Conservation (phyloP, 2,797 vertebrate species). For the Semaprochilodus insignis region DNA sequence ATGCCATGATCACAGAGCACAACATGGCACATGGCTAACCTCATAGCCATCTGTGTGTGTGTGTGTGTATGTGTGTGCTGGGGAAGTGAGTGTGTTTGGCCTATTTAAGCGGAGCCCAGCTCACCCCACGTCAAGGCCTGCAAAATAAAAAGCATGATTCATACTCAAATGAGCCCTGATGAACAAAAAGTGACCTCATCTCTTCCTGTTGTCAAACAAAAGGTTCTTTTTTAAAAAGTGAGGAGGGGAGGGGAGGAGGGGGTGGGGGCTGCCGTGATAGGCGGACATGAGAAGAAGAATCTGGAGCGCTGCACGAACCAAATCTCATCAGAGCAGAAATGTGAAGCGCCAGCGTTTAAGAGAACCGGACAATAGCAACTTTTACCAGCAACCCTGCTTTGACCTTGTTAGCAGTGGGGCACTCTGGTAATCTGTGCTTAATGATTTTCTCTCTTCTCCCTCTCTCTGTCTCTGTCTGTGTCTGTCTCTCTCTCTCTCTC, state of each 20-base stretch:
- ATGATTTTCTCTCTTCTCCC: constrained; percentile 79
- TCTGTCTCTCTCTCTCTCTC: constrained; percentile 47
- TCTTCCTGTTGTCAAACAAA: constrained; percentile 68
- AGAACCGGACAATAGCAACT: constrained; percentile 62
- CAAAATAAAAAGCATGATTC: constrained; percentile 63
- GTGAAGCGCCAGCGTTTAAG: constrained; percentile 69
- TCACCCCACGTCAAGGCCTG: constrained; percentile 46
- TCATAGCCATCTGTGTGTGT: constrained; percentile 32
- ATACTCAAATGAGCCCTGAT: constrained; percentile 59
- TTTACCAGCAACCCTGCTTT: constrained; percentile 75
- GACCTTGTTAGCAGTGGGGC: constrained; percentile 85
- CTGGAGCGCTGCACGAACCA: constrained; percentile 36
- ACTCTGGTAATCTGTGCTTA: constrained; percentile 88
- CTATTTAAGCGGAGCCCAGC: constrained; percentile 58
- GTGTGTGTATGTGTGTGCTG: constrained; percentile 29
- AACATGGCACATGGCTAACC: constrained; percentile 31
- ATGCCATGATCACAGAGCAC: constrained; percentile 19
- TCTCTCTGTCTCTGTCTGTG: constrained; percentile 40
- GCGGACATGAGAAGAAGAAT: constrained; percentile 29
- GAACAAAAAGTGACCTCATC: constrained; percentile 72
- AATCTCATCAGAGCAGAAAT: constrained; percentile 61
- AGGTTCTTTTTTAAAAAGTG: constrained; percentile 61
- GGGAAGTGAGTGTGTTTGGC: constrained; percentile 52
- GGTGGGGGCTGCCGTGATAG: background rate
- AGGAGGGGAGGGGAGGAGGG: background rate